These are phyloP conservation scores for Coilia nasus DNA, from an alignment of 2,797 vertebrate genomes.

Conservation along the genomic window DNA sequence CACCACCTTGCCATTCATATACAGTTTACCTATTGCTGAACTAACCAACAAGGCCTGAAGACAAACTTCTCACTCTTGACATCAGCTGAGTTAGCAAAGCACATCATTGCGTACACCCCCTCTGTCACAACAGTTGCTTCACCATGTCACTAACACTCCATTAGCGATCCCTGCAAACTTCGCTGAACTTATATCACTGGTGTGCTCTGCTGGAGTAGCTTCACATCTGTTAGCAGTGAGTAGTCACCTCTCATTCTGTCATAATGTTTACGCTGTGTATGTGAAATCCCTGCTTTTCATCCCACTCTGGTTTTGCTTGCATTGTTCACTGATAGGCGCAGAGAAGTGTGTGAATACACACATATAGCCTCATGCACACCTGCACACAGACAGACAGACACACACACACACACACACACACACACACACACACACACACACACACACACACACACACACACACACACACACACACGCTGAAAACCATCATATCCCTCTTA, in stretches of 20 bases:
- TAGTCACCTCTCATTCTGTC: constrained; percentile 27
- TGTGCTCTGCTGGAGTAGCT: neutral
- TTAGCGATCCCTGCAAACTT: neutral
- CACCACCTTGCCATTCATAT: neutral
- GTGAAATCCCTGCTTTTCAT: neutral
- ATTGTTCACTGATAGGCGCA: neutral
- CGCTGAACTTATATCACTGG: constrained; percentile 11
- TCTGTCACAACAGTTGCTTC: neutral
- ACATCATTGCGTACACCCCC: neutral
- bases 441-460: constrained; percentile 5
- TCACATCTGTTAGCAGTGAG: neutral
- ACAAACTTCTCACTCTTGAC: neutral
- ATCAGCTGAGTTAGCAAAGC: neutral
- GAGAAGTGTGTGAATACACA: neutral
- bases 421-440: constrained; percentile 23
- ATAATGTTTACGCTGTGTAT: constrained; percentile 27
- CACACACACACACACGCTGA: neutral
- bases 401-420: constrained; percentile 25
- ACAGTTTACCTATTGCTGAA: neutral
- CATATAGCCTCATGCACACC: neutral
- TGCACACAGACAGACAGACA: neutral
- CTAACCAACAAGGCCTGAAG: neutral
- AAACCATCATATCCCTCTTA: neutral
- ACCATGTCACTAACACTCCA: neutral
- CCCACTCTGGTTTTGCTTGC: neutral